Evolutionary conservation across 2,113 vertebrate genomes (phyloP), one percentile per base, ranked within the genome.

Genomic region (Rhipidura dahli): DNA sequence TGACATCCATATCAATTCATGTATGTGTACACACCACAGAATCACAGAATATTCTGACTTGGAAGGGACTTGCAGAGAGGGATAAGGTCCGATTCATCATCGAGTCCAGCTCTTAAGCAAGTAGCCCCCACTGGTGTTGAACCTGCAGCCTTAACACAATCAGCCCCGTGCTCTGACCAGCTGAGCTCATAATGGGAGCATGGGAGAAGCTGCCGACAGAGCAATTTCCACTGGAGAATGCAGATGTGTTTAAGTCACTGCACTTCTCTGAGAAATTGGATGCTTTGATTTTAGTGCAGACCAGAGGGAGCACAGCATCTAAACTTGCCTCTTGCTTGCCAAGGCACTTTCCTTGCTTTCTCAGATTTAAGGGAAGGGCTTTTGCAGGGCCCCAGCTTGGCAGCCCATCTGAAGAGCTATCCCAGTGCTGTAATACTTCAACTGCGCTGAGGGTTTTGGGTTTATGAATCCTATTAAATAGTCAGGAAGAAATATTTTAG

Each of bases 401-500:
- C 75, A 69, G 31, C 27, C 35, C 53, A 35, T 76, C 57, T 85
- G 53, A 75, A 90, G 61, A 69, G 13, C 33, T 76, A 40, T 79
- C 40, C 80, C 70, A 84, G 57, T 66, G 51, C 51, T 78, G 28
- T 84, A 82, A 57, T 31, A 28, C 37, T 31, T 50, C 8, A 6
- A 75, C 15, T 6, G 13, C 82, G 37, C 21, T 69, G 23, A 63
- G 23, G 40, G 20, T 17, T 90, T 70, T 51, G 16, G 12, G 33
- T 28, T 89, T 83, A 61, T 66, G 51, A 42, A 19, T 51, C 33
- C 50, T 93, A 33, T 54, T 47, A 61, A 71, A 14, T 50, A 79
- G 37, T 5, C 65, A 54, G 59, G 60, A 84, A 84, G 42, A 90
- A 66, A 54, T 92, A 79, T 63, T 91, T 91, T 81, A 78, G 33